Evolutionary conservation across 2,888 invertebrate species (phyloP).

Genomic region (Standfussiana lucernea): DNA sequence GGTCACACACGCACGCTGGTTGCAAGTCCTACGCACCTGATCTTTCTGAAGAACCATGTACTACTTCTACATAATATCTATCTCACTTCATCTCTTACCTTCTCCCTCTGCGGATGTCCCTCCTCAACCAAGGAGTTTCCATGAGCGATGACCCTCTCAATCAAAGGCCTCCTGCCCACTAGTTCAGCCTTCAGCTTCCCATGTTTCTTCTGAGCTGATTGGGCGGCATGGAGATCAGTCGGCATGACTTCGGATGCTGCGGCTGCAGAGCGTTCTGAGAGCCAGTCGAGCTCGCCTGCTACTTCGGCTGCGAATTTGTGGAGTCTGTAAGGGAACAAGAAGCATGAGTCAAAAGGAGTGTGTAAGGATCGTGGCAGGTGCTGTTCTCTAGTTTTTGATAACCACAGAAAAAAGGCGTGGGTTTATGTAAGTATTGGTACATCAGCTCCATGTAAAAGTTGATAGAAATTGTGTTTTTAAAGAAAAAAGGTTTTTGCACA

Average conservation of each 20-base stretch:
- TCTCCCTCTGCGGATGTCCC: constrained; percentile 94
- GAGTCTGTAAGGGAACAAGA: constrained; percentile 86
- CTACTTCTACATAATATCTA: neutral
- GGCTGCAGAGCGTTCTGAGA: constrained; percentile 96
- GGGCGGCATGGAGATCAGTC: constrained; percentile 97
- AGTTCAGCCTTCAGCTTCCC: constrained; percentile 98
- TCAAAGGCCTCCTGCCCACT: constrained; percentile 95
- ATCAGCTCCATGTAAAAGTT: too few species aligned
- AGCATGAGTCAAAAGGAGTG: too few species aligned
- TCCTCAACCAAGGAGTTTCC: constrained; percentile 94
- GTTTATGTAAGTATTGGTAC: too few species aligned
- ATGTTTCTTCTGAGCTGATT: constrained; percentile 98
- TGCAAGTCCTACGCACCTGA: too few species aligned
- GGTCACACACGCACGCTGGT: too few species aligned
- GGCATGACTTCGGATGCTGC: constrained; percentile 95
- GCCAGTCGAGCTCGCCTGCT: constrained; percentile 98
- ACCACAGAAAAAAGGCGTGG: too few species aligned
- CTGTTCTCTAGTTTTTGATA: too few species aligned
- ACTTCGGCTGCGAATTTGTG: constrained; percentile 98
- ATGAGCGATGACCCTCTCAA: constrained; percentile 95
- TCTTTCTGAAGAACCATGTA: too few species aligned
- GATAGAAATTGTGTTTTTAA: too few species aligned
- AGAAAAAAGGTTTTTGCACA: too few species aligned
- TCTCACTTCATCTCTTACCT: constrained; percentile 86
- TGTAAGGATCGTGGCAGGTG: too few species aligned